Base-by-base conservation (phyloP, 2,113 vertebrate genomes). In the Cyanoliseus patagonus region DNA sequence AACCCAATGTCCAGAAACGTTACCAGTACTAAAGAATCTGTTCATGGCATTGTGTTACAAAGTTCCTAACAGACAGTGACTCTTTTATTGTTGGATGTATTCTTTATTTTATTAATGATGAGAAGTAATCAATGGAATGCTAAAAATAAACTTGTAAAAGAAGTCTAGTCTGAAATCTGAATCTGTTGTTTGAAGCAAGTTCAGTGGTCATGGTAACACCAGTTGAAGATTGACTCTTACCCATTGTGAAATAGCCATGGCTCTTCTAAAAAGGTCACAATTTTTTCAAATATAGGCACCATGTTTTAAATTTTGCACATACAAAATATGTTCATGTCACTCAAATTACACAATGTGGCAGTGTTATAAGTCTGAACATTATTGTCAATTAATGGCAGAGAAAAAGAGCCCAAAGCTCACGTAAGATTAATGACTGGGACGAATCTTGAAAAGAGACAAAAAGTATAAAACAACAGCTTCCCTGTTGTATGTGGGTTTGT, bases 1-100 rank as follows among this genome's bases (percentile, higher is more conserved):
- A 99, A 99, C 98, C 98, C 98, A 98, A 98, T 97, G 98, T 98
- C 98, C 98, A 97, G 97, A 98, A 99, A 99, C 98, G 98, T 92
- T 97, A 91, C 52, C 83, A 96, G 95, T 98, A 98, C 97, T 98
- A 98, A 98, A 98, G 89, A 98, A 98, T 96, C 95, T 96, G 95
- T 98, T 98, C 96, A 98, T 98, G 97, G 97, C 95, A 95, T 97
- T 91, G 85, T 97, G 98, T 97, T 98, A 96, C 98, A 97, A 98
- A 98, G 88, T 97, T 98, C 98, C 98, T 97, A 98, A 97, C 95
- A 98, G 96, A 98, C 96, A 95, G 97, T 97, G 97, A 98, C 92
- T 97, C 92, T 91, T 98, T 98, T 96, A 97, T 97, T 98, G 90
- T 98, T 96, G 94, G 94, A 97, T 97, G 97, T 96, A 97, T 94